phyloP scores from a whole-genome alignment of 2,888 invertebrate species.

The Phasia obesa region DNA sequence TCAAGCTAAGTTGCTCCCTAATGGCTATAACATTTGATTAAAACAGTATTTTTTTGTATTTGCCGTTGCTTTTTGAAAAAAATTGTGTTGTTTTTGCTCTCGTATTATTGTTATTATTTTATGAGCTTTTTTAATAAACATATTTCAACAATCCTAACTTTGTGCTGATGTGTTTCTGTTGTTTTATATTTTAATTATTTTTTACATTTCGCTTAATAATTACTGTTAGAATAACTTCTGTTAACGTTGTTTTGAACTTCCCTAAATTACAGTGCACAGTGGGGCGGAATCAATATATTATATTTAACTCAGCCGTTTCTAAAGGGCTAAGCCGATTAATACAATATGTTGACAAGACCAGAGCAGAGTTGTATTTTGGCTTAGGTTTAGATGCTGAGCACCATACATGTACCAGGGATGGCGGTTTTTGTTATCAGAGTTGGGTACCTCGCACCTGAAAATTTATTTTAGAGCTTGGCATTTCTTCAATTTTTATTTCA shows the following conservation, averaged over 20 bases:
- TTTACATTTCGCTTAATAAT: constrained; percentile 53
- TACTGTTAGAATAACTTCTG: constrained; percentile 53
- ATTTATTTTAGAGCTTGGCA: too few relatives aligned
- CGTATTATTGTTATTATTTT: constrained; percentile 20
- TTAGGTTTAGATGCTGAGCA: too few relatives aligned
- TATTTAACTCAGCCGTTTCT: too few relatives aligned
- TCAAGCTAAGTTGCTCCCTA: neutral
- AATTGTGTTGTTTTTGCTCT: constrained; percentile 2
- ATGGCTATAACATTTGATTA: neutral
- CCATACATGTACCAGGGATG: too few relatives aligned
- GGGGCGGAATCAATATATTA: too few relatives aligned
- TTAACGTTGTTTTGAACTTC: constrained; percentile 29
- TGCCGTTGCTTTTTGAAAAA: constrained; percentile 39
- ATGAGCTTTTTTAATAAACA: constrained; percentile 6
- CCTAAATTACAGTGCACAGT: neutral
- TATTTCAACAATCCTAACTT: constrained; percentile 52
- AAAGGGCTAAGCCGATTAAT: too few relatives aligned
- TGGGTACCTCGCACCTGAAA: too few relatives aligned
- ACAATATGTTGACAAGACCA: too few relatives aligned
- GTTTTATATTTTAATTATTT: constrained; percentile 32
- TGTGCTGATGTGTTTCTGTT: neutral
- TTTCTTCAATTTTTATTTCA: too few relatives aligned
- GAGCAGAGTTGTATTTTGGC: too few relatives aligned
- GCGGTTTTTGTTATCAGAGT: too few relatives aligned
- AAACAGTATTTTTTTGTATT: constrained; percentile 4